phyloP scores from a whole-genome alignment of 2,797 vertebrate species.

The Anomalospiza imberbis region DNA sequence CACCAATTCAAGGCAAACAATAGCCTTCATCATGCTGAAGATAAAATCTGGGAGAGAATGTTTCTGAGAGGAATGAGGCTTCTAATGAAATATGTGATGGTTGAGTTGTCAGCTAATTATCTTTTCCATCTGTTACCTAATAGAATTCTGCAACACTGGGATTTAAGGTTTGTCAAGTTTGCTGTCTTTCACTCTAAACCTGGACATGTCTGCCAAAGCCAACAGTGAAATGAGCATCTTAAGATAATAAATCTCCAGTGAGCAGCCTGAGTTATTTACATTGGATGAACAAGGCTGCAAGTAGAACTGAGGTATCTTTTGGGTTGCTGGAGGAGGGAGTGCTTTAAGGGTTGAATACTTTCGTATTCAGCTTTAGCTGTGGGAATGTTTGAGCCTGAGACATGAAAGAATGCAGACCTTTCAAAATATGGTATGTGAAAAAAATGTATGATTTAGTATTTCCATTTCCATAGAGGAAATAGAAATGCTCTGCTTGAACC shows the following conservation, averaged over 20 bases:
- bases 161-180: slow-evolving; percentile 26
- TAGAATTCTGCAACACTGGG: background rate
- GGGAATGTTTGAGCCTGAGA: slow-evolving; percentile 39
- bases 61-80: background rate
- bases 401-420: slow-evolving; percentile 53
- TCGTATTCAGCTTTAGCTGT: slow-evolving; percentile 18
- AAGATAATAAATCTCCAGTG: slow-evolving; percentile 40
- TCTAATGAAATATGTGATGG: slow-evolving; percentile 14
- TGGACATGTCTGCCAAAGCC: slow-evolving; percentile 15
- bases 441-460: slow-evolving; percentile 59
- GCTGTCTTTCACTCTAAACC: background rate
- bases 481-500: slow-evolving; percentile 25
- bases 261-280: slow-evolving; percentile 12
- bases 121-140: slow-evolving; percentile 29
- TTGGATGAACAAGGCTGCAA: slow-evolving; percentile 10
- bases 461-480: slow-evolving; percentile 51
- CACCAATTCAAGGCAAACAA: background rate
- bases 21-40: background rate
- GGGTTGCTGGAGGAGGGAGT: slow-evolving; percentile 12
- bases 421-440: slow-evolving; percentile 32
- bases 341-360: background rate
- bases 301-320: slow-evolving; percentile 1
- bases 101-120: slow-evolving; percentile 36
- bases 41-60: background rate
- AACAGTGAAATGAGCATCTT: slow-evolving; percentile 3